Conservation (phyloP, 2,113 vertebrate genomes). For the Rafetus swinhoei region DNA sequence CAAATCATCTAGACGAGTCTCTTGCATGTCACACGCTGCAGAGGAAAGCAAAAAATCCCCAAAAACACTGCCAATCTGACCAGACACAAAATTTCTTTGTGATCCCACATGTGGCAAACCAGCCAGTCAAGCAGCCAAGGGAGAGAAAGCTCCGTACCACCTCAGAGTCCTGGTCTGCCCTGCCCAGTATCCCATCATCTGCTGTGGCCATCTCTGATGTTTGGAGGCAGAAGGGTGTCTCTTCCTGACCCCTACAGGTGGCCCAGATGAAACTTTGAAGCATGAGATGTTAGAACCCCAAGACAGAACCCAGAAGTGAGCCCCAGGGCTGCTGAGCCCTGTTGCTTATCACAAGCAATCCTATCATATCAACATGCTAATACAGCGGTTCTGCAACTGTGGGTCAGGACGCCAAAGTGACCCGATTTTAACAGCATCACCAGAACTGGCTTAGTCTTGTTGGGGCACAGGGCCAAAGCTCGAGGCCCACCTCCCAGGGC, state of each 20-base stretch:
- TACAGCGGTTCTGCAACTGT: no score
- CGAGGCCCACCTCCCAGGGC: no score
- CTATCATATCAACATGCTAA: not conserved
- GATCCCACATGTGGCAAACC: not conserved
- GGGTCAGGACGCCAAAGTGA: no score
- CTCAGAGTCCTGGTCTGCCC: not conserved
- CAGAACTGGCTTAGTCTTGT: no score
- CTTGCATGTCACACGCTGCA: not conserved
- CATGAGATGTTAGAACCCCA: not conserved
- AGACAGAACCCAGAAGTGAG: not conserved
- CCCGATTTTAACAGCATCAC: no score
- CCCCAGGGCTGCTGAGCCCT: not conserved
- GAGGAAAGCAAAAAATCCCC: not conserved
- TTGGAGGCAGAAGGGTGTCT: no score
- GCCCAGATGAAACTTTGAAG: no score
- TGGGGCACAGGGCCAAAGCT: no score
- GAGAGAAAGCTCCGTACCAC: not conserved
- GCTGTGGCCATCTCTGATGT: not conserved
- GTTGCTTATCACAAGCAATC: not conserved
- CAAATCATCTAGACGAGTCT: not conserved
- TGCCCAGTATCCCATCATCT: not conserved
- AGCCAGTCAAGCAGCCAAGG: not conserved
- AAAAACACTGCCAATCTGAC: not conserved
- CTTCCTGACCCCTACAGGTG: no score
- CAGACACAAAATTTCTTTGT: not conserved